Evolutionary conservation across 1,140 invertebrate species (phyloP), one percentile per base, ranked within the genome.

Genomic region (Tetragnatha versicolor): DNA sequence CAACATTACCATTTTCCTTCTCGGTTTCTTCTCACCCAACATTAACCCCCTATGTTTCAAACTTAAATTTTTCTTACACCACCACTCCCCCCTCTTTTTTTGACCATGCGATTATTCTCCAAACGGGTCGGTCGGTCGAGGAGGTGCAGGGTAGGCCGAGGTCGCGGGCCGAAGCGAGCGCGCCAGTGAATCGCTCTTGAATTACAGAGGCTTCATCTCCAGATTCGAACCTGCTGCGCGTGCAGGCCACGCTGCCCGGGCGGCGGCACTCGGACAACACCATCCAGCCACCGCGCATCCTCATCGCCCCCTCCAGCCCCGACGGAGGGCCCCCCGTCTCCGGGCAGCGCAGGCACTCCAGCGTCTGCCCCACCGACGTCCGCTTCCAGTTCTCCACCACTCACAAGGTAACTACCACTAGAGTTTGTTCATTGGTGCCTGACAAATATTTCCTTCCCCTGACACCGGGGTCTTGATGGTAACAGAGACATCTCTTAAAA

Each of bases 231-330:
- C 94, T 94, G 86, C 87, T 96, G 83, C 89, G 93, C 53, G 94
- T 96, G 2, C 89, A 90, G 51, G 94, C 91, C 83, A 90, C 91
- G 2, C 91, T 93, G 22, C 85, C 84, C 17, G 94, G 91, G 84
- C 90, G 94, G 58, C 91, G 94, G 39, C 88, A 95, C n/a, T 95
- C 93, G 5, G 94, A 96, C 86, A 96, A 96, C 85, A 94, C 93
- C 39, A 86, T 96, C 81, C 84, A 85, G 70, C 94, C 94, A 90
- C 93, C 94, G 27, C 93, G 93, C 12, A 95, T 83, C 58, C 73
- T 83, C 33, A 80, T 83, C 5, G 82, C 83, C 22, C 82, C 82
- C 29, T 81, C 68, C 2, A 81, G 80, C 25, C 80, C 80, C 5
- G 79, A 80, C 29, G 79, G 69, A 29, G 76, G 55, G 79, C 25